Evolutionary conservation across 2,888 invertebrate genomes (phyloP).

Genomic region (Mylabris sibirica): DNA sequence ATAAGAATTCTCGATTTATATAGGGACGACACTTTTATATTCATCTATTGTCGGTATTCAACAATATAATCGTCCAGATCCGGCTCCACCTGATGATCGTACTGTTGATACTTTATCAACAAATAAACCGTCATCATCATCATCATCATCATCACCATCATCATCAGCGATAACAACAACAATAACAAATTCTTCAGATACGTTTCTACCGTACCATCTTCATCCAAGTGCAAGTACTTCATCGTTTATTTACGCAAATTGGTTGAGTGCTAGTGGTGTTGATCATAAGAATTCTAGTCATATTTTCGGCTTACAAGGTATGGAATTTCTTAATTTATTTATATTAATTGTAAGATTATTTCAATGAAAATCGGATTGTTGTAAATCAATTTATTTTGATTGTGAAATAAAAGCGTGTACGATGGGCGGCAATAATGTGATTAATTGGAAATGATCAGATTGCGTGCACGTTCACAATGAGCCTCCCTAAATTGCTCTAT

Average conservation of each 20-base stretch:
- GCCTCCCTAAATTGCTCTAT: constrained; percentile 23
- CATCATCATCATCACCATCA: too few species aligned
- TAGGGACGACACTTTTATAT: constrained; percentile 50
- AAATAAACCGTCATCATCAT: constrained; percentile 35
- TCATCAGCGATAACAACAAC: too few species aligned
- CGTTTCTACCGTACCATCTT: constrained; percentile 51
- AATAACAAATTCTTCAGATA: constrained; percentile 36
- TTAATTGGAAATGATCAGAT: constrained; percentile 45
- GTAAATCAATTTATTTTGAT: not conserved
- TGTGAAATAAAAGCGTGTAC: constrained; percentile 19
- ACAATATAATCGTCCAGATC: constrained; percentile 49
- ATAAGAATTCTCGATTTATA: constrained; percentile 37
- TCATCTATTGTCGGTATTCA: constrained; percentile 55
- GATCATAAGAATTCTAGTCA: constrained; percentile 49
- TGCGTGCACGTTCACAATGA: constrained; percentile 43
- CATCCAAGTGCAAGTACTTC: constrained; percentile 50
- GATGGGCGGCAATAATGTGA: constrained; percentile 39
- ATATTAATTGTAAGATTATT: not conserved
- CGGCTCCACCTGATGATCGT: constrained; percentile 53
- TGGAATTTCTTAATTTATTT: constrained; percentile 32
- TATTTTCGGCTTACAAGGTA: constrained; percentile 72
- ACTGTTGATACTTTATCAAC: constrained; percentile 49
- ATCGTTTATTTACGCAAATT: constrained; percentile 56
- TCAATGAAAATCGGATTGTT: not conserved
- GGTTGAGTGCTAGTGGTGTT: constrained; percentile 48